These are phyloP conservation scores for Palaemon carinicauda DNA, from an alignment of 1,140 invertebrate genomes.

Conservation along the genomic window DNA sequence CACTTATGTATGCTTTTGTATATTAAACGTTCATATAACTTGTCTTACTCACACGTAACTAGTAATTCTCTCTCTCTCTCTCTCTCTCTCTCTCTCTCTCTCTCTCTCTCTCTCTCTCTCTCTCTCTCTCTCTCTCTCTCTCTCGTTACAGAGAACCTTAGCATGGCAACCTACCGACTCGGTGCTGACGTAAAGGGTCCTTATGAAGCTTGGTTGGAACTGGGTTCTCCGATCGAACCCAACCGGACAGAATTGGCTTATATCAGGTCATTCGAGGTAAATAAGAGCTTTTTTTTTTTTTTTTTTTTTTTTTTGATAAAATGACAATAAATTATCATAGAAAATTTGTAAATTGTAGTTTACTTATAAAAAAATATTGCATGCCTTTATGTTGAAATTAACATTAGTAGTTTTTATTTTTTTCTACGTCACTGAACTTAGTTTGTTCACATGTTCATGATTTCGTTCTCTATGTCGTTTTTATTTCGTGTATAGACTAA, in stretches of 20 bases:
- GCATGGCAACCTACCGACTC: background rate
- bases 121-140: slow-evolving; percentile 3
- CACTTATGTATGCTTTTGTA: background rate
- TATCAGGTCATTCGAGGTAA: slow-evolving; percentile 21
- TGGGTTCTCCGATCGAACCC: background rate
- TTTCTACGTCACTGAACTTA: background rate
- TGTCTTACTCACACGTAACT: background rate
- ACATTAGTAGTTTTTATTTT: too few species aligned
- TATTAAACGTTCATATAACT: too few species aligned
- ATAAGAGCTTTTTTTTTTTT: too few species aligned
- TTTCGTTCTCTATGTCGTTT: background rate
- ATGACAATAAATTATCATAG: too few species aligned
- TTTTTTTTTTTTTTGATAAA: too few species aligned
- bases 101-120: background rate
- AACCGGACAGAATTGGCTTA: background rate
- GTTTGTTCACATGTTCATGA: background rate
- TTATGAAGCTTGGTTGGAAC: slow-evolving; percentile 10
- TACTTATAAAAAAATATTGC: too few species aligned
- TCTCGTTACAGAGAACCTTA: background rate
- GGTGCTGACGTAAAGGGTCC: background rate
- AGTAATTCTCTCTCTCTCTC: background rate
- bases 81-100: background rate
- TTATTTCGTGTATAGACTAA: too few species aligned
- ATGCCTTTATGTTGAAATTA: too few species aligned
- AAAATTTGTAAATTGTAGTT: too few species aligned